phyloP scores from a whole-genome alignment of 1,140 invertebrate genomes.

The Lucilia cuprina region DNA sequence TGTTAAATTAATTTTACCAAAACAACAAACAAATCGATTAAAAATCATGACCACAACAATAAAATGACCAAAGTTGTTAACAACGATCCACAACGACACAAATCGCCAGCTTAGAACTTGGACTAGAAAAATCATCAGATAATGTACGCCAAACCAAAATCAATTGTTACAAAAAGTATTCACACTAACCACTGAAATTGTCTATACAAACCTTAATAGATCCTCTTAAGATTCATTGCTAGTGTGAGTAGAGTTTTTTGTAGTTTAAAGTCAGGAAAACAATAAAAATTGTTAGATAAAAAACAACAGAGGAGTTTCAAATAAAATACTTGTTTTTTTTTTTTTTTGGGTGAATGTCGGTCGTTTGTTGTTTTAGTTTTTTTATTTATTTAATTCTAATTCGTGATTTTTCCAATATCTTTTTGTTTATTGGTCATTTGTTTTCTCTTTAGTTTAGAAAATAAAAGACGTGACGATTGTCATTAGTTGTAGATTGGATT shows the following conservation, averaged over 20 bases:
- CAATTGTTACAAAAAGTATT: not conserved
- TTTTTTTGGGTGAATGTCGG: not conserved
- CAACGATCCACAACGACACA: not conserved
- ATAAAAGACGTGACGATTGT: not conserved
- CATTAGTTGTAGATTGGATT: not conserved
- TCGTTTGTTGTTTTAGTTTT: not conserved
- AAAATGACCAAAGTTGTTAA: not conserved
- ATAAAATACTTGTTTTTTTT: not conserved
- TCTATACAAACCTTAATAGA: too few relatives aligned
- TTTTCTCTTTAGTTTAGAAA: not conserved
- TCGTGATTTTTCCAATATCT: not conserved
- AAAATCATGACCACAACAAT: slow-evolving; percentile 6
- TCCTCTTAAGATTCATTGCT: too few relatives aligned
- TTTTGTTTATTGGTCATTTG: not conserved
- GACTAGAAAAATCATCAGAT: too few relatives aligned
- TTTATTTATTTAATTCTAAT: not conserved
- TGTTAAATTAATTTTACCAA: not conserved
- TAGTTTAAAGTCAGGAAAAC: too few relatives aligned
- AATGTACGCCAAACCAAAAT: not conserved
- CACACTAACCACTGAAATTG: not conserved
- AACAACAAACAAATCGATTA: not conserved
- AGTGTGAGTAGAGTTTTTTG: too few relatives aligned
- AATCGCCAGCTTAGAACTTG: too few relatives aligned
- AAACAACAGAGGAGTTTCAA: too few relatives aligned
- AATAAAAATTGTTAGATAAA: not conserved